Base-by-base conservation (phyloP, 2,888 invertebrate genomes). In the Octonoba sinensis region DNA sequence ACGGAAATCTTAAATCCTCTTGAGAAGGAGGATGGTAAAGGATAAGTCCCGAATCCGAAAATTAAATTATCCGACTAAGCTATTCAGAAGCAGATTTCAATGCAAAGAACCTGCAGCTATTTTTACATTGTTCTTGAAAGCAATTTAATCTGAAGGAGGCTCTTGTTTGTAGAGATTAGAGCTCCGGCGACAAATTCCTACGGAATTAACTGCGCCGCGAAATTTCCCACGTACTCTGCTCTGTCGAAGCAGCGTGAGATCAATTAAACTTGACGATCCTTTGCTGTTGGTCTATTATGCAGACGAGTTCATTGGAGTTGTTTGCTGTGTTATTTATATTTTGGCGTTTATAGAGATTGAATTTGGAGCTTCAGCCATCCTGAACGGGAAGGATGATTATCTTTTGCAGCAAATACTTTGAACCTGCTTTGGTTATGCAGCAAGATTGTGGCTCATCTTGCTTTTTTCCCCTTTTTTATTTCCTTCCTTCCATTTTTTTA, bases 81-180 rank as follows among this genome's bases (percentile, higher is more conserved):
- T 59, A 70, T 70, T 70, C 69, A 76, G 44, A 77, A 27, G 65
- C 65, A 65, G 77, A 71, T 69, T 67, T 64, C 64, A 54, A 16
- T 66, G 15, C 24, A 27, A 64, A 18, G 56, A 73, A 22, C 72
- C 44, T 49, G 24, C 60, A 22, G 22, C 11, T 12, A 59, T 69
- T 65, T 69, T 62, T 64, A 54, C 44, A n/a, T 73, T 64, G 54
- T 62, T 36, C 44, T n/a, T 62, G 27, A 72, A 72, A 60, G 78
- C 54, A 79, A 67, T 81, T 69, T 69, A 69, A 72, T 70, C 56
- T 66, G 70, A 57, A 24, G 44, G 15, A 49, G 16, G 62, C 49
- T 60, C 57, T 46, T 59, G 72, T 79, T 79, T 67, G 62, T 62
- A 20, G 66, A 72, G 79, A 81, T 81, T 79, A 79, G 54, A 54